Evolutionary conservation across 2,888 invertebrate species (phyloP).

Genomic region (Andricus curvator): DNA sequence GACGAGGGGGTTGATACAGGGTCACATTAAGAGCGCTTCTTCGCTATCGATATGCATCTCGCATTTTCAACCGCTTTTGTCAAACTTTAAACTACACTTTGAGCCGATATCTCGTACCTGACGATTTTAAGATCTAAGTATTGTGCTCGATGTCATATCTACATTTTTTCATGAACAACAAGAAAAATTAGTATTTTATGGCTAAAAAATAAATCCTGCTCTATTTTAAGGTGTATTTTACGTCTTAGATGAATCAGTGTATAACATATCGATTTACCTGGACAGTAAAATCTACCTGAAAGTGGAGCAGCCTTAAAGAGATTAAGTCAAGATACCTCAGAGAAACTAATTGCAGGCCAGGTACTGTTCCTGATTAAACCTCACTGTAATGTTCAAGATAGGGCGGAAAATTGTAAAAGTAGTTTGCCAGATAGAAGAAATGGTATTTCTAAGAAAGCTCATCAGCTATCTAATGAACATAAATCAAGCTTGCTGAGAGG

Average conservation of each 20-base stretch:
- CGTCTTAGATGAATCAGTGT: not conserved
- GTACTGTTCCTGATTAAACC: not conserved
- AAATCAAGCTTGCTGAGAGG: not conserved
- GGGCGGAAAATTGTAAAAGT: not conserved
- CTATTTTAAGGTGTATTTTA: not conserved
- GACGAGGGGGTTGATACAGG: slow-evolving; percentile 27
- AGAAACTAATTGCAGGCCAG: slow-evolving; percentile 4
- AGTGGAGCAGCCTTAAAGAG: slow-evolving; percentile 5
- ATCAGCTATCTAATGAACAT: not conserved
- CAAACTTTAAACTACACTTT: slow-evolving; percentile 31
- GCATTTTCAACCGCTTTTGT: slow-evolving; percentile 22
- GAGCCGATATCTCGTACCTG: not conserved
- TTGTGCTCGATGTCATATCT: not conserved
- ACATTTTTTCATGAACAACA: not conserved
- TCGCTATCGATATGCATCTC: slow-evolving; percentile 34
- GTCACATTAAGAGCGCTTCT: slow-evolving; percentile 33
- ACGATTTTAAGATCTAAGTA: not conserved
- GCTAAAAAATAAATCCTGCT: not conserved
- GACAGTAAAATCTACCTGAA: not conserved
- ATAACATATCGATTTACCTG: not conserved
- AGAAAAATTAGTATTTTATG: not conserved
- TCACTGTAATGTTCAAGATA: not conserved
- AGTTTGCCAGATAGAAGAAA: not conserved
- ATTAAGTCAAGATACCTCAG: slow-evolving; percentile 7
- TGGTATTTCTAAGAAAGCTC: not conserved